These are phyloP conservation scores for Netelia fuscicornis DNA, from an alignment of 2,888 invertebrate genomes.

Conservation along the genomic window DNA sequence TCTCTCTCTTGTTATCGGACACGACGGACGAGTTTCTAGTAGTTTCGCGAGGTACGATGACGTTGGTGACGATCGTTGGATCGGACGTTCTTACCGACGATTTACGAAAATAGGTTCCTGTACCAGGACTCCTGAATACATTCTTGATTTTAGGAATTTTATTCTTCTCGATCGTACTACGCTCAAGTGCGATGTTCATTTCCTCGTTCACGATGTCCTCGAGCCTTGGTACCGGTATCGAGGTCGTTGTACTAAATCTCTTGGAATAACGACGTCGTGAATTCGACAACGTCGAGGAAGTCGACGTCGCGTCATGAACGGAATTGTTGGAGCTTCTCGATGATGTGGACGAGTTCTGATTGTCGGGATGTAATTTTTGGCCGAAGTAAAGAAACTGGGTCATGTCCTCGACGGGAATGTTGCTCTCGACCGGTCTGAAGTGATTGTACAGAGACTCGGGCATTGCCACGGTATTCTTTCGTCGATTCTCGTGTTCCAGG, in stretches of 20 bases:
- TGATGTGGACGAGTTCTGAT: conserved; percentile 77
- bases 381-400: conserved; percentile 90
- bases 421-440: conserved; percentile 88
- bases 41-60: conserved; percentile 73
- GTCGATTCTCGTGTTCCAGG: conserved; percentile 84
- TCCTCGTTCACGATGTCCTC: conserved; percentile 82
- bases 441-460: conserved; percentile 88
- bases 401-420: conserved; percentile 88
- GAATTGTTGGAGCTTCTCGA: conserved; percentile 76
- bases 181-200: conserved; percentile 80
- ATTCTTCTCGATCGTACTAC: conserved; percentile 80
- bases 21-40: conserved; percentile 66
- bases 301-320: conserved; percentile 74
- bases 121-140: conserved; percentile 73
- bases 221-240: conserved; percentile 69
- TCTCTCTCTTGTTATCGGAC: conserved; percentile 60
- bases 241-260: conserved; percentile 71
- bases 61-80: conserved; percentile 77
- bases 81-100: conserved; percentile 73
- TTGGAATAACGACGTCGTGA: conserved; percentile 78
- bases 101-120: conserved; percentile 76
- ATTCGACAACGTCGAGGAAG: conserved; percentile 70
- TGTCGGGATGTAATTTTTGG: conserved; percentile 87
- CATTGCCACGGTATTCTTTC: conserved; percentile 87
- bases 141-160: conserved; percentile 79